Percentiles rank a stretch among this genome's conserved stretches.
Evolutionary conservation across 2,797 vertebrate genomes (phyloP).

Genomic region (Arctocebus calabarensis): DNA sequence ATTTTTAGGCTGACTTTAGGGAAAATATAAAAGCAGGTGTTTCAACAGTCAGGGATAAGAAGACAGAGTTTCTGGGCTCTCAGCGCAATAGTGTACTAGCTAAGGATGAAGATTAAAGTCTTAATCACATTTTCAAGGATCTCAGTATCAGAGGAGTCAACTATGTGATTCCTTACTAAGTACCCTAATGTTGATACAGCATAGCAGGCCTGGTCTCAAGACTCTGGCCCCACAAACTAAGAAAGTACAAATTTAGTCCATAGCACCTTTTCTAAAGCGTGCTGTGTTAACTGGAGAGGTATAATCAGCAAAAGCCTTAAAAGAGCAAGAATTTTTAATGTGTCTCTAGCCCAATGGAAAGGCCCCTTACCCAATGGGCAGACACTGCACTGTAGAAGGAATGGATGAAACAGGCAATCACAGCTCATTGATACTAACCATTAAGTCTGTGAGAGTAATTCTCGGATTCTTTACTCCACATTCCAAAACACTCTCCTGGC

Average conservation of each 20-base stretch:
- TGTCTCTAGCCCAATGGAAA: background rate
- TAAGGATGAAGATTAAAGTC: background rate
- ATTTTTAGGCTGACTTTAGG: background rate
- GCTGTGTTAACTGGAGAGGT: background rate
- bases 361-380: background rate
- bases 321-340: background rate
- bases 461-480: background rate
- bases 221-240: background rate
- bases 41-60: background rate
- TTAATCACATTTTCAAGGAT: background rate
- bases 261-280: background rate
- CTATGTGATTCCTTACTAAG: background rate
- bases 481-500: background rate
- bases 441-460: background rate
- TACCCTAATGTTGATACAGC: background rate
- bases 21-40: background rate
- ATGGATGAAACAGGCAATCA: background rate
- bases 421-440: background rate
- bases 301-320: background rate
- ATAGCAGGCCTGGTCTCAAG: background rate
- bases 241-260: background rate
- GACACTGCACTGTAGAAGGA: background rate
- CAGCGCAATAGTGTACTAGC: background rate
- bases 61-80: background rate
- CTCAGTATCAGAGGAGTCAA: background rate